phyloP scores from a whole-genome alignment of 1,140 invertebrate species.

The Lucilia cuprina region DNA sequence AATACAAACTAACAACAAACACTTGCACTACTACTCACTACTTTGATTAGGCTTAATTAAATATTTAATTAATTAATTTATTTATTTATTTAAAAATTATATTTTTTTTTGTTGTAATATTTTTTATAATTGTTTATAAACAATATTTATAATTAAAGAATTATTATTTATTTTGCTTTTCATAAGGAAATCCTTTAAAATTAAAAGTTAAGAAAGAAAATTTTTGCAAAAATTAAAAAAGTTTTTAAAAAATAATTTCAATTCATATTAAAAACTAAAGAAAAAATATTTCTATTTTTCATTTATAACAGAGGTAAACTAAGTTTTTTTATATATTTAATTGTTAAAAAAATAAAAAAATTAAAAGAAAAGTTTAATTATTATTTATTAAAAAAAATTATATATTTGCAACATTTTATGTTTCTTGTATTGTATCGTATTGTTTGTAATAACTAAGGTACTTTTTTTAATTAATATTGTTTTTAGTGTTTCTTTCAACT shows the following conservation, averaged over 20 bases:
- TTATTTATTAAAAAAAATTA: conserved; percentile 1
- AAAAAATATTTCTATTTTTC: no score
- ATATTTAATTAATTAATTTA: background rate
- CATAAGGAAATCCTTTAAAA: background rate
- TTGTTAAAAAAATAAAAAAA: background rate
- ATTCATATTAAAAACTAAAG: background rate
- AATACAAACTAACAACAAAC: conserved; percentile 32
- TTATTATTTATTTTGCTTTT: background rate
- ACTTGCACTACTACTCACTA: conserved; percentile 33
- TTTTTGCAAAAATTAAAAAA: background rate
- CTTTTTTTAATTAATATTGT: conserved; percentile 13
- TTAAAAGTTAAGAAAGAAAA: background rate
- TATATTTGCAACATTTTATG: conserved; percentile 34
- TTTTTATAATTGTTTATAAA: background rate
- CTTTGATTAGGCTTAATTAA: conserved; percentile 25
- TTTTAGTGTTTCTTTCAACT: background rate
- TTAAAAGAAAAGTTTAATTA: background rate
- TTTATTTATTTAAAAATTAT: background rate
- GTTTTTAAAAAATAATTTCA: conserved; percentile 6
- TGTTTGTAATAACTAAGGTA: conserved; percentile 9
- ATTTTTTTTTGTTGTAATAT: background rate
- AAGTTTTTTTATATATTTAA: conserved; percentile 7
- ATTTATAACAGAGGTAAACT: background rate
- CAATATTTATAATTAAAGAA: background rate
- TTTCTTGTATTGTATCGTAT: conserved; percentile 36